These are phyloP conservation scores for Myiopsitta monachus DNA, from an alignment of 2,113 vertebrate species.

Conservation along the genomic window DNA sequence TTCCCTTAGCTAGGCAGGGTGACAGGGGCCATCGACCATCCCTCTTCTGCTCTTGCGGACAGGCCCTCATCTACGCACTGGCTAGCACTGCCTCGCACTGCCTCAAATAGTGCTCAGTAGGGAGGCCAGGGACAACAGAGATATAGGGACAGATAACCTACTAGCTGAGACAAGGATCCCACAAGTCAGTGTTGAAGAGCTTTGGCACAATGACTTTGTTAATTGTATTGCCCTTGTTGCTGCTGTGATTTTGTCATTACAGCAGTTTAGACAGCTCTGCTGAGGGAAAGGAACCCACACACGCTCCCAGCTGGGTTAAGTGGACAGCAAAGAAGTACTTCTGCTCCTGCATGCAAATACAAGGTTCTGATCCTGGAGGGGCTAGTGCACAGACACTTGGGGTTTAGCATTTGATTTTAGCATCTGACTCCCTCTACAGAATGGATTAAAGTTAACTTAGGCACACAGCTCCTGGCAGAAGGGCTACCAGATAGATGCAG, in stretches of 20 bases:
- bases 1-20: neutral
- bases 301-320: rapidly evolving
- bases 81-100: neutral
- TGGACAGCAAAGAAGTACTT: neutral
- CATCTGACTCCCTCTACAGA: conserved; percentile 49
- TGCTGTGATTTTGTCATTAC: neutral
- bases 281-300: neutral
- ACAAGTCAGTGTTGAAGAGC: neutral
- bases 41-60: neutral
- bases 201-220: neutral
- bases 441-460: neutral
- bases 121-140: neutral
- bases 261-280: neutral
- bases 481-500: neutral
- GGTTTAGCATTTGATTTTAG: conserved; percentile 12
- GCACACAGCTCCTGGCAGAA: neutral
- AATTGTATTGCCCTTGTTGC: neutral
- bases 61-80: neutral
- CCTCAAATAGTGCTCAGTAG: neutral
- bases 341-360: neutral
- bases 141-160: neutral
- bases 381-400: neutral
- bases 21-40: too few species aligned
- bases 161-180: neutral
- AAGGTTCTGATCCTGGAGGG: neutral